These are phyloP conservation scores for Anoura caudifer DNA, from an alignment of 2,113 vertebrate genomes.

Conservation along the genomic window DNA sequence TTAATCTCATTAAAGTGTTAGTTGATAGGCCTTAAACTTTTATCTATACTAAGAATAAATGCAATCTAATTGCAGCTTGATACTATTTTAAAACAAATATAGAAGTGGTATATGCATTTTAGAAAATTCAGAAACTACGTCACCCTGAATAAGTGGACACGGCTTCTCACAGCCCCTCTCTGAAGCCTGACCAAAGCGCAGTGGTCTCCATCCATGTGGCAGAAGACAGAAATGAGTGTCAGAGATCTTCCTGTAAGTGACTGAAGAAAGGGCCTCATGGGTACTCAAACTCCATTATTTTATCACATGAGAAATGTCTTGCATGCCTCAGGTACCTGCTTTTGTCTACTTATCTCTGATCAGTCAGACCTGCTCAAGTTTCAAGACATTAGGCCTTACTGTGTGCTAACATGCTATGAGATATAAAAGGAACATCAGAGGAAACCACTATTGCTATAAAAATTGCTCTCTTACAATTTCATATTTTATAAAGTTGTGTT, in stretches of 20 bases:
- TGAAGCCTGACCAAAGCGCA: not conserved
- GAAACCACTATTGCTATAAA: not conserved
- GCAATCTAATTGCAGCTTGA: not conserved
- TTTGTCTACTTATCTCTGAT: not conserved
- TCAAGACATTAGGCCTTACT: not conserved
- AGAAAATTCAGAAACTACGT: not conserved
- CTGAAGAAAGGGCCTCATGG: not conserved
- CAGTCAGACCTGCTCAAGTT: not conserved
- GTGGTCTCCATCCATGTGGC: not conserved
- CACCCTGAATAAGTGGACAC: not conserved
- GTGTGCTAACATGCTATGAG: not conserved
- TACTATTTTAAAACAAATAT: not conserved
- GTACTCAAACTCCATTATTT: not conserved
- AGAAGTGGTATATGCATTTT: not conserved
- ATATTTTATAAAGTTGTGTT: not conserved
- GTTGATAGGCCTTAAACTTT: not conserved
- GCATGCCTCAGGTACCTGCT: not conserved
- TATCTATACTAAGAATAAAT: not conserved
- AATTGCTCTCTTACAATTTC: not conserved
- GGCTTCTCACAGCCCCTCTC: not conserved
- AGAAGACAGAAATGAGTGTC: not conserved
- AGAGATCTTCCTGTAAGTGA: not conserved
- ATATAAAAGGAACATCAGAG: not conserved
- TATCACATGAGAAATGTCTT: not conserved
- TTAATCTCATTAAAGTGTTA: conserved; percentile 6